phyloP scores from a whole-genome alignment of 2,113 vertebrate species.

The Apistogramma diplotaenia region DNA sequence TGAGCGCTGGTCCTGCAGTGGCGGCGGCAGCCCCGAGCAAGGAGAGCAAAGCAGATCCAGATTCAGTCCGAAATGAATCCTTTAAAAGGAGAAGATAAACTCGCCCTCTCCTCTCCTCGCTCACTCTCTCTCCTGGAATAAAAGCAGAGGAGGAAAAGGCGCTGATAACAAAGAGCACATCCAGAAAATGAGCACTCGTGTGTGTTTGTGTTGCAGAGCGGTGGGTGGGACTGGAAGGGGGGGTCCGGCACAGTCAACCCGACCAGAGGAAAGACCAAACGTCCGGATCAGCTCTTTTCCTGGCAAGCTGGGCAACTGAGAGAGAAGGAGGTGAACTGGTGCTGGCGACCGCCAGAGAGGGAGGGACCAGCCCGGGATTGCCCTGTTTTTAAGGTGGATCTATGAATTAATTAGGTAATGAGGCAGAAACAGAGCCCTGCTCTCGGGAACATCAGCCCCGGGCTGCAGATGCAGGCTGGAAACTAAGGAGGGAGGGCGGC shows the following conservation, averaged over 20 bases:
- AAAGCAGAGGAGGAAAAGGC: not conserved
- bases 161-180: slow-evolving; percentile 11
- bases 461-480: not conserved
- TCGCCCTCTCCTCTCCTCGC: not conserved
- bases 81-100: not conserved
- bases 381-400: slow-evolving; percentile 75
- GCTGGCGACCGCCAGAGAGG: slow-evolving; percentile 42
- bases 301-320: slow-evolving; percentile 40
- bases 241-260: slow-evolving; percentile 32
- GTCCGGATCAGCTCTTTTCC: slow-evolving; percentile 53
- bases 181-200: slow-evolving; percentile 10
- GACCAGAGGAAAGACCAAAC: slow-evolving; percentile 43
- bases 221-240: slow-evolving; percentile 21
- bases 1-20: slow-evolving; percentile 12
- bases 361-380: slow-evolving; percentile 63
- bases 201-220: slow-evolving; percentile 21
- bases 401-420: slow-evolving; percentile 32
- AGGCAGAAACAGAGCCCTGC: not conserved
- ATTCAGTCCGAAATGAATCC: slow-evolving; percentile 37
- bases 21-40: not conserved
- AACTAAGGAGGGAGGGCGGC: not conserved
- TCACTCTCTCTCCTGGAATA: slow-evolving; percentile 1
- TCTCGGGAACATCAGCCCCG: not conserved
- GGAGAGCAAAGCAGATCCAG: slow-evolving; percentile 24
- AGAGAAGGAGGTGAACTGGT: slow-evolving; percentile 36